Percentiles rank a stretch among this genome's conserved stretches.
These are phyloP conservation scores for Cheumatopsyche charites DNA, from an alignment of 1,140 invertebrate species.

Conservation along the genomic window DNA sequence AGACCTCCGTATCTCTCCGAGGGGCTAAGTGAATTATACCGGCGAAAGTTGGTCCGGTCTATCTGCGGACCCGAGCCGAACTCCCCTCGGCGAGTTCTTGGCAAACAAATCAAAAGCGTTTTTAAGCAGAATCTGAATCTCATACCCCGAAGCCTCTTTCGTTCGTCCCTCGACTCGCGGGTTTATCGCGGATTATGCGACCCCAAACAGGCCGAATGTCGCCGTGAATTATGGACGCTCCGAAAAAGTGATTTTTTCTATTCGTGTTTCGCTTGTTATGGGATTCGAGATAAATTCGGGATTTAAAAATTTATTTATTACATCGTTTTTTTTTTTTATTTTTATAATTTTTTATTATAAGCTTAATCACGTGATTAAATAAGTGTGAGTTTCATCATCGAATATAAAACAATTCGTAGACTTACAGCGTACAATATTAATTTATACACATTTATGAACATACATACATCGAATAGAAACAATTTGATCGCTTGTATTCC, in stretches of 20 bases:
- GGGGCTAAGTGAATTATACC: constrained; percentile 37
- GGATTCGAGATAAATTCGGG: no score
- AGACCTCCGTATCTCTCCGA: constrained; percentile 6
- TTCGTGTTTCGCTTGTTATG: no score
- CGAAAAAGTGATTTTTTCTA: not conserved
- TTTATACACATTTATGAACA: no score
- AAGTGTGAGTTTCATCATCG: no score
- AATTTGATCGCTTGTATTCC: no score
- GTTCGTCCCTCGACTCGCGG: not conserved
- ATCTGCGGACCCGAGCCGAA: not conserved
- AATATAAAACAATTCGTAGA: no score
- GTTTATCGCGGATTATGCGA: constrained; percentile 23
- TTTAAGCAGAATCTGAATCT: not conserved
- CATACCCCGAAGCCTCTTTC: not conserved
- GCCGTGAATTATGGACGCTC: not conserved
- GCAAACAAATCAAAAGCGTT: constrained; percentile 27
- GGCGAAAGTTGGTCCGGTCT: constrained; percentile 20
- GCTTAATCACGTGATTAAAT: no score
- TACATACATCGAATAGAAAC: no score
- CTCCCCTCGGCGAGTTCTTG: constrained; percentile 1
- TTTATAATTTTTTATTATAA: no score
- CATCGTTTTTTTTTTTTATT: no score
- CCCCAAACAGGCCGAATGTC: constrained; percentile 16
- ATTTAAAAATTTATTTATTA: no score
- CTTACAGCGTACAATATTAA: no score